Evolutionary conservation across 2,888 invertebrate genomes (phyloP), one percentile per base, ranked within the genome.

Genomic region (Drosophila koepferae): DNA sequence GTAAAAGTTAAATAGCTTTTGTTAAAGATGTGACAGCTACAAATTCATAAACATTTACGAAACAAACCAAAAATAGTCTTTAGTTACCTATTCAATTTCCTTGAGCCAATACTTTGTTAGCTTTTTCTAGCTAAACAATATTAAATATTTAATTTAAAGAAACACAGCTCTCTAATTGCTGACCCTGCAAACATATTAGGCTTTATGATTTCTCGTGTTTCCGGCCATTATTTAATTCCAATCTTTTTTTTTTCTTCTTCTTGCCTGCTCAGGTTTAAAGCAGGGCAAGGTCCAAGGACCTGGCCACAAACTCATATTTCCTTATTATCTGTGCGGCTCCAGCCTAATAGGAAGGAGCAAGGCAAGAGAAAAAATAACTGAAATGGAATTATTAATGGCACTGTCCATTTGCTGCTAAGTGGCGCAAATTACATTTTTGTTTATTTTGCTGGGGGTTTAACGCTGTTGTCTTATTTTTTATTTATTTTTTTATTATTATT

Each of bases 301-400:
- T 65, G 63, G 62, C 64, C 74, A 69, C 66, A 88, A 85, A 85
- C 74, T 85, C 85, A 85, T 89, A 85, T 89, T 85, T 85, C 70
- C 85, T 85, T 87, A 85, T 85, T 85, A 89, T 85, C 89, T 89
- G 64, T 14, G 68, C 58, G 62, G 62, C 54, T 36, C 61, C 67
- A 70, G 65, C 55, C 61, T 56, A 82, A 81, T 69, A 63, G 67
- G 54, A 31, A 64, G 48, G 36, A 40, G 40, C 38, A 54, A 23
- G 54, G 4, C 43, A 40, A 10, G 34, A 43, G n/a, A 63, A 48
- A 31, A 49, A 38, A 34, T n/a, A 63, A 55, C 55, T 61, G 60
- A 86, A 90, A 88, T 86, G 83, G 83, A 90, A 90, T 86, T 86
- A 86, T 86, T 86, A 90, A 86, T 86, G 86, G 90, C 83, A 81